Base-by-base conservation (phyloP, 1,140 invertebrate species). In the Carcinoscorpius rotundicauda region DNA sequence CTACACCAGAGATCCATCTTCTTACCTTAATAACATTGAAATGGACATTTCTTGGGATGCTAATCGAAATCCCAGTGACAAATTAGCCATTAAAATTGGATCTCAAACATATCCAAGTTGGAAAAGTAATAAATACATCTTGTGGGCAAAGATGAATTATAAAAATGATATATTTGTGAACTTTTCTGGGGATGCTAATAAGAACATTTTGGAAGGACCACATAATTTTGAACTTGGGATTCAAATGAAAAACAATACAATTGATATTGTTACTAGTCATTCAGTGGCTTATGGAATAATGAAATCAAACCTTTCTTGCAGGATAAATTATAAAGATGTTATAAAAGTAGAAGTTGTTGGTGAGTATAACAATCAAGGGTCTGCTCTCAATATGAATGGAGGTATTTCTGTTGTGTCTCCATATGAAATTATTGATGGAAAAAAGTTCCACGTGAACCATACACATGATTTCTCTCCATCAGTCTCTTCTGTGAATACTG, bases 361-460 rank as follows among this genome's bases (percentile, higher is more conserved):
- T 4, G 65, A 65, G 63, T 59, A 50, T 52, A 48, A 53, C n/a
- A 60, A 52, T 10, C 50, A n/a, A 49, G 49, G 52, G 49, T 8
- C 6, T 51, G 55, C 55, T 58, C 51, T 65, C 6, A 57, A 65
- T 60, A 49, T 60, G 5, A 57, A 57, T 53, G 61, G 51, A 49
- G 66, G 64, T 4, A 6, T 62, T 48, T 62, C 56, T 51, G 50
- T 63, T 5, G 48, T 58, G n/a, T 68, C 66, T 3, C 64, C 66
- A 4, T 65, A 65, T 58, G 63, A 65, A 65, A 62, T 52, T 6
- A 62, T 62, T 10, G 66, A 68, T 63, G 66, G 66, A 57, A 68
- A 65, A 49, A 61, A 65, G 29, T 5, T 68, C 3, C 61, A 55
- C 49, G 60, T 63, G 29, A 10, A 55, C 49, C 52, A 62, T 5